These are phyloP conservation scores for Vulpes vulpes DNA, from an alignment of 2,113 vertebrate species.

Conservation along the genomic window DNA sequence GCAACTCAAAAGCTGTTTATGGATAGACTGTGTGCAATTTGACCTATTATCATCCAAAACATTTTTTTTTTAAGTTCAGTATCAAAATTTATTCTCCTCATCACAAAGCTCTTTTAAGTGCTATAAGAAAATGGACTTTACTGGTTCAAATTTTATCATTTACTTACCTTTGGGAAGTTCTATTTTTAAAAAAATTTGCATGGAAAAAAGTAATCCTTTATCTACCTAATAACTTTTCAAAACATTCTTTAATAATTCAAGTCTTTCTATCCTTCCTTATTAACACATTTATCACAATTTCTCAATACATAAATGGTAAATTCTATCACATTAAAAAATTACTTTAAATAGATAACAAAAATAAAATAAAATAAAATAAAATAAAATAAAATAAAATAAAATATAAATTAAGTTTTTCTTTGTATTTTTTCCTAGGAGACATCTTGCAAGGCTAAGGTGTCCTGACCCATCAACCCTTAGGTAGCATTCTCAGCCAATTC, in stretches of 20 bases:
- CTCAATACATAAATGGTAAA: background rate
- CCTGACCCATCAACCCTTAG: fast-evolving
- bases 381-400: background rate
- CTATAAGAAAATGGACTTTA: background rate
- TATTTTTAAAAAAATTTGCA: background rate
- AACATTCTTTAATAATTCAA: background rate
- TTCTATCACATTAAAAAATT: background rate
- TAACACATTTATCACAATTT: background rate
- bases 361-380: background rate
- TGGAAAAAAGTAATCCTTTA: background rate
- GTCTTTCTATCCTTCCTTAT: background rate
- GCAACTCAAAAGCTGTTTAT: background rate
- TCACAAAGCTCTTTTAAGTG: background rate
- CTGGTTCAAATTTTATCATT: background rate
- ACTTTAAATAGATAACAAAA: background rate
- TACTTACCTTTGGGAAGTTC: background rate
- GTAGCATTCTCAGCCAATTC: background rate
- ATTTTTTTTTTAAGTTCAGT: background rate
- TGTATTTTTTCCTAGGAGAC: background rate
- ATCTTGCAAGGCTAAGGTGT: background rate
- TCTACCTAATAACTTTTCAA: background rate
- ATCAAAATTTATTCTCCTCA: background rate
- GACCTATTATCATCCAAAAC: background rate
- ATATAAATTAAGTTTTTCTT: background rate
- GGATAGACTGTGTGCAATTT: background rate